Evolutionary conservation across 2,888 invertebrate species (phyloP).

Genomic region (Xylota sylvarum): DNA sequence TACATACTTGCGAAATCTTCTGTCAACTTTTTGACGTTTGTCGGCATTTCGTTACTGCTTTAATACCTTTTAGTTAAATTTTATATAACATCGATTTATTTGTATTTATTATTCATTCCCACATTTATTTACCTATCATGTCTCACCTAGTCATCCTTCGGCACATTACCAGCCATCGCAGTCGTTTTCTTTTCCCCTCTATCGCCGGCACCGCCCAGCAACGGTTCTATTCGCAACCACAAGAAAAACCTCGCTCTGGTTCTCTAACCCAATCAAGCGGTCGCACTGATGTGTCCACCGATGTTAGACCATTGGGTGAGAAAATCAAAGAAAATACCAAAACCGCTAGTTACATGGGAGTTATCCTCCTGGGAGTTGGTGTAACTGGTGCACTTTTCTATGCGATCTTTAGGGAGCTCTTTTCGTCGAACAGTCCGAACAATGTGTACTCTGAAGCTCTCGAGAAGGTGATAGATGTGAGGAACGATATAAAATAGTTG

Average conservation of each 20-base stretch:
- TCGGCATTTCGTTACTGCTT: constrained; percentile 39
- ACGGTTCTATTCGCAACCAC: constrained; percentile 50
- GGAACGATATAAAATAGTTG: constrained; percentile 71
- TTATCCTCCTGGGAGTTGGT: constrained; percentile 92
- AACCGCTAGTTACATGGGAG: constrained; percentile 93
- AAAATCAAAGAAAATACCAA: constrained; percentile 96
- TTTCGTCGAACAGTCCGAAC: constrained; percentile 94
- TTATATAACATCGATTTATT: constrained; percentile 65
- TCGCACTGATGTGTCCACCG: constrained; percentile 81
- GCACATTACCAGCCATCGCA: constrained; percentile 25
- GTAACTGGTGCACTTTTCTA: constrained; percentile 94
- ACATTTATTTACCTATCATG: constrained; percentile 19
- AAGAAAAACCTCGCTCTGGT: constrained; percentile 25
- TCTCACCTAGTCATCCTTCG: constrained; percentile 58
- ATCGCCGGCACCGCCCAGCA: constrained; percentile 28
- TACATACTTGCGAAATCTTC: too few relatives aligned
- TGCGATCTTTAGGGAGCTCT: constrained; percentile 93
- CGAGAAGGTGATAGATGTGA: constrained; percentile 89
- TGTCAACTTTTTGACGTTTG: constrained; percentile 44
- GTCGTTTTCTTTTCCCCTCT: constrained; percentile 16
- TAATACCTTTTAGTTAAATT: constrained; percentile 41
- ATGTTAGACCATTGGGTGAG: constrained; percentile 89
- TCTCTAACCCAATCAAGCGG: constrained; percentile 45
- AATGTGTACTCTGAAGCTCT: constrained; percentile 93
- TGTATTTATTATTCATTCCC: constrained; percentile 26